A percentile compares a stretch with the other conserved stretches of the same genome.
phyloP scores from a whole-genome alignment of 2,113 vertebrate species.

The Tyrannus savana region DNA sequence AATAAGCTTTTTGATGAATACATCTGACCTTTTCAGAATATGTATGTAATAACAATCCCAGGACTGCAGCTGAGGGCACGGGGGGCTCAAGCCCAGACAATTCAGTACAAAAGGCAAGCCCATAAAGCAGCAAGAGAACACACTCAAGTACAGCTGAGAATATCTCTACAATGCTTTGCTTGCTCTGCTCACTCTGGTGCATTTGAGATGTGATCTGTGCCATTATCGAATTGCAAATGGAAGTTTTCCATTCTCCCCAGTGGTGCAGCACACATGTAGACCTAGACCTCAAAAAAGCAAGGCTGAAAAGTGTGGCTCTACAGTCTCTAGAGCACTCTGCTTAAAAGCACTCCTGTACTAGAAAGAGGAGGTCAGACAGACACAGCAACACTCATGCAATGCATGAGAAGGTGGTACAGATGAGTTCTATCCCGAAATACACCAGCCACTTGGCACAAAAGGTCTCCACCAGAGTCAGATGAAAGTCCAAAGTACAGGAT shows the following conservation, averaged over 20 bases:
- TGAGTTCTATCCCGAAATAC: background rate
- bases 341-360: constrained; percentile 22
- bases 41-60: background rate
- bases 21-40: background rate
- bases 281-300: background rate
- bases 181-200: background rate
- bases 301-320: background rate
- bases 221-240: background rate
- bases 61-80: background rate
- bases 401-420: background rate
- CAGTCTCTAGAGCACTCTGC: background rate
- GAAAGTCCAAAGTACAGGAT: background rate
- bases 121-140: background rate
- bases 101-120: background rate
- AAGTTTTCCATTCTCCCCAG: background rate
- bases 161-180: background rate
- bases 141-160: background rate
- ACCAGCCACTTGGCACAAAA: background rate
- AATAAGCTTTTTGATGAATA: background rate
- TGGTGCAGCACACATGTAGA: background rate
- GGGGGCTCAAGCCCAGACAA: background rate
- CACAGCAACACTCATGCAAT: background rate
- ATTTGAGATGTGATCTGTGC: background rate
- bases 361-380: background rate
- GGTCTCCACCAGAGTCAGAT: background rate